Evolutionary conservation across 2,113 vertebrate genomes (phyloP).

Genomic region (Agelaius phoeniceus): DNA sequence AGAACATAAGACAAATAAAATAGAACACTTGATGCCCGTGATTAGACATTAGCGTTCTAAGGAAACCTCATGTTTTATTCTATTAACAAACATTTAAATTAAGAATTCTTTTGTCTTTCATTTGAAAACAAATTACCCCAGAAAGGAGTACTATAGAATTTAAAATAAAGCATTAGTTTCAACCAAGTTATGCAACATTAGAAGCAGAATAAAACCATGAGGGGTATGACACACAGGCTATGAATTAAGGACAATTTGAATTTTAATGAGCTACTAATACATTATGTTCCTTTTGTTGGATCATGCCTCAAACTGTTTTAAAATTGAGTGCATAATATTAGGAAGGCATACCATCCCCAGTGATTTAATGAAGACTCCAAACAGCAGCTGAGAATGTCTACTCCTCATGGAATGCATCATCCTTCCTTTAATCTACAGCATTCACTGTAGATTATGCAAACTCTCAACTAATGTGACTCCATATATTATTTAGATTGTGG

Average conservation of each 20-base stretch:
- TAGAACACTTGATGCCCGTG: not conserved
- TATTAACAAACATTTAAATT: not conserved
- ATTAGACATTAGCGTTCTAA: not conserved
- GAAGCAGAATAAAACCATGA: not conserved
- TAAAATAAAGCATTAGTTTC: constrained; percentile 1
- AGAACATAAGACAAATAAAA: not conserved
- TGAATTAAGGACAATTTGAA: constrained; percentile 35
- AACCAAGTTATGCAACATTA: constrained; percentile 4
- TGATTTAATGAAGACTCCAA: constrained; percentile 20
- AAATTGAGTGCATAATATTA: constrained; percentile 36
- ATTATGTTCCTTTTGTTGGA: constrained; percentile 6
- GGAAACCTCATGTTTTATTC: not conserved
- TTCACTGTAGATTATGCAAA: not conserved
- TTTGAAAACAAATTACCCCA: not conserved
- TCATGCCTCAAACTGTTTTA: constrained; percentile 26
- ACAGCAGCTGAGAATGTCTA: not conserved
- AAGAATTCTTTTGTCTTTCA: not conserved
- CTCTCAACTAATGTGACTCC: not conserved
- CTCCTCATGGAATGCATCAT: not conserved
- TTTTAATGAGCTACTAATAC: constrained; percentile 36
- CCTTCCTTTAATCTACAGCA: not conserved
- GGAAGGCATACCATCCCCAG: not conserved
- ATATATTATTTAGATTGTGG: not conserved
- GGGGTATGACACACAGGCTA: not conserved
- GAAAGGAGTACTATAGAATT: not conserved